Evolutionary conservation across 2,113 vertebrate genomes (phyloP), one percentile per base, ranked within the genome.

Genomic region (Oncorhynchus masou): DNA sequence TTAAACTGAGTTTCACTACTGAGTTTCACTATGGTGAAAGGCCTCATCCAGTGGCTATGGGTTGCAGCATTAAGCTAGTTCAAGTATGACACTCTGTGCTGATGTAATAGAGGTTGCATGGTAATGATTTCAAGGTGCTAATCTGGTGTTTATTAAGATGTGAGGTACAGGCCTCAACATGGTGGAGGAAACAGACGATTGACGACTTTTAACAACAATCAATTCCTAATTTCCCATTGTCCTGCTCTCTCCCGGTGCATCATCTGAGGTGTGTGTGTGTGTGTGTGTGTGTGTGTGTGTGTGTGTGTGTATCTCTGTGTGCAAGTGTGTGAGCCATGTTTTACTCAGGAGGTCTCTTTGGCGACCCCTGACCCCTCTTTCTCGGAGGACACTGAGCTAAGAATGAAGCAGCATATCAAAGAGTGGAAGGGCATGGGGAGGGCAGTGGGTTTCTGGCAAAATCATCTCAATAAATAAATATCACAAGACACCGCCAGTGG

Each of bases 381-480:
- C 88, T 90, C 91, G 74, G 70, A 89, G 87, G 91, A 92, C 87
- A 81, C 81, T 80, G 85, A 84, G 88, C 88, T 87, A 91, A 91
- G 89, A 92, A 91, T 85, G 86, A 85, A 84, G 87, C 90, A 90
- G 87, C 87, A 90, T 92, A 91, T 92, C 91, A 92, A 92, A 92
- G 91, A 89, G 82, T 81, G 77, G 80, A 81, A 83, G 87, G 79
- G 85, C 82, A 87, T 76, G 82, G 88, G 83, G 82, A 86, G 89
- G 90, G 87, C 89, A 90, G 85, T 89, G 87, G 88, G 84, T 92
- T 91, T 90, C 91, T 91, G 89, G 91, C 91, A 89, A 91, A 92
- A 92, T 92, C 91, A 92, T 92, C 90, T 91, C 88, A 92, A 92
- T 92, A 93, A 92, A 92, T 93, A 92, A 92, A 93, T 92, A 92